Evolutionary conservation across 2,113 vertebrate species (phyloP), one percentile per base, ranked within the genome.

Genomic region (Ictalurus punctatus): DNA sequence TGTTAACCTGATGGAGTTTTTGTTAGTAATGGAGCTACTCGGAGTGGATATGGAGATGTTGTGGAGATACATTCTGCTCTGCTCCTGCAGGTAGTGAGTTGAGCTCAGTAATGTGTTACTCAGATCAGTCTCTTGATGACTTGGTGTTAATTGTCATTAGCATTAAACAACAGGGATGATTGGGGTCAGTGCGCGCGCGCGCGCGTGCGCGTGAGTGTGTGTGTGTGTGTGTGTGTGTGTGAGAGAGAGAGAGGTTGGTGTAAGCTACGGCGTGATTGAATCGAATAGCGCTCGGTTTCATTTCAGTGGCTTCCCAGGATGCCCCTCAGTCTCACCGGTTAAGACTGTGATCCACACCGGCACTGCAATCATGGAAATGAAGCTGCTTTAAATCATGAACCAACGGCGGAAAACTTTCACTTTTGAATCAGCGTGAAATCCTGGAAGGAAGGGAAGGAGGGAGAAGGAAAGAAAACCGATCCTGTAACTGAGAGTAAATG

Each of bases 121-220:
- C 91, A 86, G 89, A 76, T 61, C 10, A 7, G 27, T 9, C 3
- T 37, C 4, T 71, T 71, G 61, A 59, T 88, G 71, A 88, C 78
- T 76, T 71, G 73, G 90, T 93, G 93, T 94, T 95, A 93, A 93
- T 92, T 91, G 87, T 91, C 93, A 95, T 94, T 92, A 93, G 90
- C 93, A 93, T 95, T 93, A 94, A 95, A 95, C 93, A 93, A 63
- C 90, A 90, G 91, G 89, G 92, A 90, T 94, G 93, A 92, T 93
- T 87, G 65, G 91, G 91, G 88, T 94, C 91, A 91, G 61, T 73
- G 3, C 61, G 82, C 61, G 44, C 6, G 40, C 5, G 40, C 5
- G 44, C 4, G 44, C 7, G 44, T 7, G 44, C 7, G 44, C 0
- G 44, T 48, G 85, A 69, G 40, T 40, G 40, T 2, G 40, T 40